Base-by-base conservation (phyloP, 1,140 invertebrate species). In the Grapholita molesta region DNA sequence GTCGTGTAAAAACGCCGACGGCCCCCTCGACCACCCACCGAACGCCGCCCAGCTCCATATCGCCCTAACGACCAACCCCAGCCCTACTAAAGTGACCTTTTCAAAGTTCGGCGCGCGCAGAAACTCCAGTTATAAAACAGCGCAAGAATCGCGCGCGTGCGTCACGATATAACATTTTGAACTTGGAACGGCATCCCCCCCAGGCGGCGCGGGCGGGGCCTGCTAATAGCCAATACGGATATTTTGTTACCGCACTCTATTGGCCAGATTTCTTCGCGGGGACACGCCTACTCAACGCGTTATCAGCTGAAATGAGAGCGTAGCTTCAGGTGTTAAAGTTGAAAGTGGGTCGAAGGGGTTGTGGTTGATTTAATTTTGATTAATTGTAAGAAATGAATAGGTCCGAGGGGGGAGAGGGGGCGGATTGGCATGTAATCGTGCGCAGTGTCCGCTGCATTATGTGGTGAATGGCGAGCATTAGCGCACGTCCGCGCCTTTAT, bases 201-300 rank as follows among this genome's bases (percentile, higher is more conserved):
- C 70, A 55, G 70, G 69, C 70, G 75, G 76, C 69, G 69, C 83
- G 84, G 89, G 91, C 91, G 91, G 85, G 71, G 90, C 85, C 80
- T 85, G 71, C 85, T 92, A 92, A 92, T 92, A 88, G 91, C 91
- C 89, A 92, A 92, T 92, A 86, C 89, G 88, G 88, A 89, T 91
- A 90, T 92, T 92, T 91, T 89, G 89, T 91, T 91, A 91, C 90
- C 90, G 88, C 88, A 87, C 85, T 92, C 82, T 92, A 92, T 92
- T 92, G 91, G 91, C 91, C 90, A 90, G 90, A 92, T 92, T 92
- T 89, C 83, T 89, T 86, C 80, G 74, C 80, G 76, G 68, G 78
- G 84, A 78, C 80, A 88, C 91, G 91, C 91, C 91, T 81, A 73
- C 80, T 74, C 74, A 66, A 18, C 71, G 18, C 23, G 12, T 15